A percentile compares a stretch with the other conserved stretches of the same genome.
Evolutionary conservation across 2,113 vertebrate genomes (phyloP).

Genomic region (Cyanoliseus patagonus): DNA sequence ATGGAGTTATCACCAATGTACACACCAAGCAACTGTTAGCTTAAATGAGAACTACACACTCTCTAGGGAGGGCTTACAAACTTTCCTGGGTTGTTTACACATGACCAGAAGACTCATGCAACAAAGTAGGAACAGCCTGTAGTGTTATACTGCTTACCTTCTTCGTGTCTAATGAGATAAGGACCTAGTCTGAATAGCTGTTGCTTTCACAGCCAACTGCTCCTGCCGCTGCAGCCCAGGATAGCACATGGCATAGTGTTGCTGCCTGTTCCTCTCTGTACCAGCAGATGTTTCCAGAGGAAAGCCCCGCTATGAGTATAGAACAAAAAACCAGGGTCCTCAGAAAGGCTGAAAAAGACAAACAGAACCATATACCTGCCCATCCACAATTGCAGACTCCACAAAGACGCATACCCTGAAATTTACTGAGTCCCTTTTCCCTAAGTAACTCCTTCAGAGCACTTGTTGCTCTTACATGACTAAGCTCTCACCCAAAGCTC

Average conservation of each 20-base stretch:
- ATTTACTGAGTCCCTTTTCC: not conserved
- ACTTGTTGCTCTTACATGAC: not conserved
- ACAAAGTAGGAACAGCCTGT: not conserved
- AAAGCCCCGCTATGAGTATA: not conserved
- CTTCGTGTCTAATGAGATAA: not conserved
- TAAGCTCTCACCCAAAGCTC: not conserved
- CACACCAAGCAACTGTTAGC: not conserved
- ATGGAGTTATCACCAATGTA: not conserved
- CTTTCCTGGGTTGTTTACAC: not conserved
- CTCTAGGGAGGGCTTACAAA: not conserved
- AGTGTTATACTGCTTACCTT: not conserved
- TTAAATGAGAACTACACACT: not conserved
- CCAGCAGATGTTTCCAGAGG: not conserved
- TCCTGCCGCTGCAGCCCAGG: not conserved
- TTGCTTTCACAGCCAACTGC: not conserved
- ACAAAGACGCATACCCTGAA: not conserved
- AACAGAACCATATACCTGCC: not conserved
- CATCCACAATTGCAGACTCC: not conserved
- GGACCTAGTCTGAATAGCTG: not conserved
- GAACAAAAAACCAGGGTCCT: not conserved
- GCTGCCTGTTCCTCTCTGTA: not conserved
- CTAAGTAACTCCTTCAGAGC: not conserved
- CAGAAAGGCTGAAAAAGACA: not conserved
- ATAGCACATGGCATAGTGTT: not conserved
- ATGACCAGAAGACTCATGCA: not conserved